Base-by-base conservation (phyloP, 2,113 vertebrate genomes). In the Gymnobelideus leadbeateri region DNA sequence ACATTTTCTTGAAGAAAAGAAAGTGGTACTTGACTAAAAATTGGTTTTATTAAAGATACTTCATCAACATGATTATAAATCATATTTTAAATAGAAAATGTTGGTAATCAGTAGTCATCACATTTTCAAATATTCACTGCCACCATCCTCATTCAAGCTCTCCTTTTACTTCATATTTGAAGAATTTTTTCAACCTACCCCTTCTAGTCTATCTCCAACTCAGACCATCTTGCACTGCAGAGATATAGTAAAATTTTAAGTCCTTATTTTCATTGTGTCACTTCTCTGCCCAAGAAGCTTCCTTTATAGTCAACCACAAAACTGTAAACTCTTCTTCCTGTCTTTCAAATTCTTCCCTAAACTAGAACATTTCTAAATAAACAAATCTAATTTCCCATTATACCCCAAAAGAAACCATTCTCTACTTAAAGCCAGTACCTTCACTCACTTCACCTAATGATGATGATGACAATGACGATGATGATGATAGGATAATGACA, bases 11-110 rank as follows among this genome's bases (percentile, higher is more conserved):
- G 37, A 77, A n/a, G 61, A n/a, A 77, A 77, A n/a, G 61, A n/a
- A 77, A 7, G 5, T 77, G 16, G 37, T 77, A 37, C 68, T 77
- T 77, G 37, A 37, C n/a, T 89, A 47, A 43, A 92, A 95, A 92
- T 52, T 53, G 31, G 0, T 46, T 4, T 92, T 43, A 9, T 93
- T 94, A 91, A 89, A 94, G 28, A 95, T 90, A 46, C 53, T 95
- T 93, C 23, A 92, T 49, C 7, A 37, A 51, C 51, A 31, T 50
- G 91, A 92, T 24, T 89, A 57, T 92, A 92, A 90, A 25, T 52
- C 8, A 25, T 52, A 31, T 68, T 91, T 92, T 94, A 93, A 26
- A 51, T 23, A 10, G 50, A 89, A 49, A 91, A 43, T 55, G 77
- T 89, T 91, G 51, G 16, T 3, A 12, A 3, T 68, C 10, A 2